Evolutionary conservation across 2,888 invertebrate species (phyloP), one percentile per base, ranked within the genome.

Genomic region (Netelia melanura): DNA sequence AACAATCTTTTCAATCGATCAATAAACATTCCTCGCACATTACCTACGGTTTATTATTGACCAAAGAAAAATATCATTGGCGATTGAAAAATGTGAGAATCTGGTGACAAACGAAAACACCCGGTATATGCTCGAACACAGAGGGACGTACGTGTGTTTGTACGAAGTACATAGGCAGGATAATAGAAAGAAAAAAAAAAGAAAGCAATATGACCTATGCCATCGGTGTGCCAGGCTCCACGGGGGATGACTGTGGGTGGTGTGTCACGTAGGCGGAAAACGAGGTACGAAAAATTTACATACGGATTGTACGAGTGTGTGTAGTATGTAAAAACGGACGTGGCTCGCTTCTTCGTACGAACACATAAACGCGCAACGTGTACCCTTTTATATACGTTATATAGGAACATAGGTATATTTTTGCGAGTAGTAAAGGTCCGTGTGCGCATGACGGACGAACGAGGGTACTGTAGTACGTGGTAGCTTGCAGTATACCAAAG

Each of bases 201-300:
- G 71, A 76, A 76, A 71, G 54, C 84, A 72, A 80, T 71, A 76
- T 65, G 75, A 71, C 65, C 80, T 70, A 52, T 44, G 62, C 30
- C 56, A 65, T 30, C 62, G 17, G 54, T 68, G 67, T 61, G 74
- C 52, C 48, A 2, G 48, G 58, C 72, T 43, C 74, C 54, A 62
- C 74, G 70, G 78, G 78, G 62, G 78, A 62, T 70, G 54, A 62
- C 61, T 25, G 62, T 71, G 71, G 84, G 23, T 72, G 76, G 65
- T 58, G 70, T 70, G 71, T 67, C 71, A 71, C 65, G 80, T 80
- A 80, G 80, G 76, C 80, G 71, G 64, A 76, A 80, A 80, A 84
- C 80, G 25, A 48, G 79, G 25, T 61, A 67, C 62, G 68, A 75
- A 83, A 84, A 84, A 84, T 84, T 30, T 80, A 76, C 84, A 84